Evolutionary conservation across 2,113 vertebrate genomes (phyloP).

Genomic region (Malurus cyaneus): DNA sequence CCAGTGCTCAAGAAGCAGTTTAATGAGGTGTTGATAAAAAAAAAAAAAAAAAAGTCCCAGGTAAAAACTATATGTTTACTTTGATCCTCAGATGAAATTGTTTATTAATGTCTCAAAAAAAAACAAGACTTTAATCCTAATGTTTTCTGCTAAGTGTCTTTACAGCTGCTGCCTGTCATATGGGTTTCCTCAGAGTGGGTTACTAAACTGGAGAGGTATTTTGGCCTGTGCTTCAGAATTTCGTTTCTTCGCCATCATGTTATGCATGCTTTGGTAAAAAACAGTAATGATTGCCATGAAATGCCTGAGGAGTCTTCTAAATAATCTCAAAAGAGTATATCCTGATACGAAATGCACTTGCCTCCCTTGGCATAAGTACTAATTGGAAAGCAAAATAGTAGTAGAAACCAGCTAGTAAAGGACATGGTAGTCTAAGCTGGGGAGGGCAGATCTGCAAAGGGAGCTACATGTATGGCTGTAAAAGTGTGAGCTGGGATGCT

Average conservation of each 20-base stretch:
- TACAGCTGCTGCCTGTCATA: not conserved
- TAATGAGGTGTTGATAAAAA: not conserved
- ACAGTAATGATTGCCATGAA: not conserved
- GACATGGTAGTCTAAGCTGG: not conserved
- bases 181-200: not conserved
- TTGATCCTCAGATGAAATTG: not conserved
- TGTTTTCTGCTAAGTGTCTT: not conserved
- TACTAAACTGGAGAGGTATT: not conserved
- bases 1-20: not conserved
- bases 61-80: not conserved
- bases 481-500: not conserved
- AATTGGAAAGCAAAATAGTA: not conserved
- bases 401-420: not conserved
- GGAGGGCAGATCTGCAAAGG: not conserved
- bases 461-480: accelerated
- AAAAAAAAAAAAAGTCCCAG: not conserved
- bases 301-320: not conserved
- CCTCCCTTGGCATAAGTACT: not conserved
- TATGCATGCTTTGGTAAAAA: not conserved
- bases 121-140: not conserved
- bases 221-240: not conserved
- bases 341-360: not conserved
- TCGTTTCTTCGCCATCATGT: not conserved
- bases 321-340: not conserved
- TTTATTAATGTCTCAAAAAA: not conserved